Base-by-base conservation (phyloP, 2,113 vertebrate species). In the Oncorhynchus tshawytscha region DNA sequence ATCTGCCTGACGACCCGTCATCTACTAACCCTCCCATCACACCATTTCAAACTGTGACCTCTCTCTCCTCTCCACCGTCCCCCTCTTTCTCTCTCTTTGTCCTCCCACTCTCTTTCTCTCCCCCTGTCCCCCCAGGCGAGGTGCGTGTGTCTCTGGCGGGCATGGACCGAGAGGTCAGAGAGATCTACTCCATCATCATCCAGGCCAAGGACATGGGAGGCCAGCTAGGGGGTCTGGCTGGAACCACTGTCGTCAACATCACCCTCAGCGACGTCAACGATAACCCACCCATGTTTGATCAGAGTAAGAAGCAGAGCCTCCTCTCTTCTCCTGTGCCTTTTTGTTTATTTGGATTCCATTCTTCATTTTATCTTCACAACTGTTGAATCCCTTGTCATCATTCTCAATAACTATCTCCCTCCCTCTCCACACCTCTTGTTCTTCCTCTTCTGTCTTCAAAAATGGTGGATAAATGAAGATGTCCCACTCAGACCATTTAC, bases 191-290 rank as follows among this genome's bases (percentile, higher is more conserved):
- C 45, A 95, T 99, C 78, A 93, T 98, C 76, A 95, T 99, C 86
- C 97, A 99, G 90, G 97, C 97, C 86, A 99, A 99, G 89, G 97
- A 99, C 90, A 99, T 99, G 97, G 97, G 96, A 0, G 97, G 97
- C 49, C 97, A 99, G 92, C 94, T 97, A 80, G 97, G 97, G 60
- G 97, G 97, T 48, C 91, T 99, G 54, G 96, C 96, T 1, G 97
- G 97, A 29, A 99, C 96, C 68, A 98, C 97, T 5, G 96, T 94
- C 0, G 91, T 99, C 89, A 96, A 97, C 93, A 93, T 99, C 88
- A 94, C 93, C 3, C 96, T 99, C 49, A 91, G 92, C 2, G 97
- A 99, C 82, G 91, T 99, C 90, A 99, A 99, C 18, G 97, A 99
- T 83, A 99, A 99, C 84, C 96, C 96, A 11, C 97, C 97, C 31